phyloP scores from a whole-genome alignment of 30 jellyfish, hydroid and myxozoan genomes.

The Chrysaora quinquecirrha region DNA sequence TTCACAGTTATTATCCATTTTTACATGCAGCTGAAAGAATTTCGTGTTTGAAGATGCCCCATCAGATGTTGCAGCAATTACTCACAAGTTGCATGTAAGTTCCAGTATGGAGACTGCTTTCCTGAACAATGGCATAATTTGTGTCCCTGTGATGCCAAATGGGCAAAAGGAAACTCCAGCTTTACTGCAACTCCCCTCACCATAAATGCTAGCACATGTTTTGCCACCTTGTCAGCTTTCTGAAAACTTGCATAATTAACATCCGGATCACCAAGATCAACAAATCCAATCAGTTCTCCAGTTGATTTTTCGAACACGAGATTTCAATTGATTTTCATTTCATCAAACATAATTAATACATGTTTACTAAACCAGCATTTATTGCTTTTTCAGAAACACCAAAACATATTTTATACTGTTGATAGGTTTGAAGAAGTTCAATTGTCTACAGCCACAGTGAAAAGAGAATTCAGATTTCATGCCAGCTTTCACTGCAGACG shows the following conservation, averaged over 20 bases:
- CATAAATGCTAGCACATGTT: constrained; percentile 49
- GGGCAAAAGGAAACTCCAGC: constrained; percentile 39
- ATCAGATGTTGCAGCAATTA: constrained; percentile 43
- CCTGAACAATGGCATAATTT: constrained; percentile 61
- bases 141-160: constrained; percentile 36
- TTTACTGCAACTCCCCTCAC: constrained; percentile 36
- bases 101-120: constrained; percentile 54
- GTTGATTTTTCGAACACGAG: constrained; percentile 16
- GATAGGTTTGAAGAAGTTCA: neutral
- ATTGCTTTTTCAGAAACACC: constrained; percentile 26
- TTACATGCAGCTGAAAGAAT: neutral
- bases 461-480: no score
- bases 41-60: constrained; percentile 55
- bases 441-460: no score
- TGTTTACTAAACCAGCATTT: constrained; percentile 12
- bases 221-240: constrained; percentile 35
- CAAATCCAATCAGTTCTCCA: constrained; percentile 11
- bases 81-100: constrained; percentile 37
- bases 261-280: constrained; percentile 40
- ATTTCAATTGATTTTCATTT: constrained; percentile 26
- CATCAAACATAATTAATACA: constrained; percentile 11
- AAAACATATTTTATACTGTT: constrained; percentile 3
- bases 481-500: no score
- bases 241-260: constrained; percentile 38
- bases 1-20: neutral